Conservation (phyloP, 2,113 vertebrate species). For the Oxygymnocypris stewartii region DNA sequence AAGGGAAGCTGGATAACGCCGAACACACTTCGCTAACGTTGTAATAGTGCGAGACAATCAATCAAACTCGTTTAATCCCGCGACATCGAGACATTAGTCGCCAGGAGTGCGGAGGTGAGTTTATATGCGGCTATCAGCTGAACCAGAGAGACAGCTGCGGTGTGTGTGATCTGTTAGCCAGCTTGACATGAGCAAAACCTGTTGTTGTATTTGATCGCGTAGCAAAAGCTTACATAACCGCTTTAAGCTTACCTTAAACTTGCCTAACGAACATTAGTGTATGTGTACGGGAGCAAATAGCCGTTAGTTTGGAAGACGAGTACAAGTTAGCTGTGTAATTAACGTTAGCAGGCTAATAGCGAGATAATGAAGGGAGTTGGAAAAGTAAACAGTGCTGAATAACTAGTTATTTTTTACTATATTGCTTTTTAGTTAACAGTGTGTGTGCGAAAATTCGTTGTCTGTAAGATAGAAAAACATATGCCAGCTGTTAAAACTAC, state of each 20-base stretch:
- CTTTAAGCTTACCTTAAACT: no score
- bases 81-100: background rate
- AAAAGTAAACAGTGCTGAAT: background rate
- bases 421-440: background rate
- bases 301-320: background rate
- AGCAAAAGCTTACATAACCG: background rate
- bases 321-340: background rate
- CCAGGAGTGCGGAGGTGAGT: conserved; percentile 41
- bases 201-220: no score
- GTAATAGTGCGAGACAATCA: background rate
- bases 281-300: background rate
- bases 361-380: background rate
- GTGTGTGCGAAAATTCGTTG: background rate
- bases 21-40: conserved; percentile 1
- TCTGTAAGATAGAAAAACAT: background rate
- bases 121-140: background rate
- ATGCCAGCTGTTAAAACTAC: background rate
- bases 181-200: background rate
- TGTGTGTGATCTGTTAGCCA: background rate
- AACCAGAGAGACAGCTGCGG: background rate
- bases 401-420: background rate
- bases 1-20: background rate
- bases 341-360: background rate
- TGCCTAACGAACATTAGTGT: background rate
- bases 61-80: background rate